phyloP scores from a whole-genome alignment of 2,888 invertebrate genomes.

The Netelia fuscicornis region DNA sequence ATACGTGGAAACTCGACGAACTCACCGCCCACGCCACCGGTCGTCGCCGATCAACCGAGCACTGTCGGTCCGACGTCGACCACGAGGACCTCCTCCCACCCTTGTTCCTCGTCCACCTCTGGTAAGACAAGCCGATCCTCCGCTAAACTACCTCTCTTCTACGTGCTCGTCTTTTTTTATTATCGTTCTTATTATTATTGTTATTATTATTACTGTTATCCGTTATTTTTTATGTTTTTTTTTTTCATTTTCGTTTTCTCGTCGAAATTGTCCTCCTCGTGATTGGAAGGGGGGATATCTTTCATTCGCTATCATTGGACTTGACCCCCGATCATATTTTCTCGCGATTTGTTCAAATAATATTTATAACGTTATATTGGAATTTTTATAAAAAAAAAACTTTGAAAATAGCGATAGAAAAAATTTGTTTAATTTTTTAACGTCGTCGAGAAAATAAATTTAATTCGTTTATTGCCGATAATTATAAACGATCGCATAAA shows the following conservation, averaged over 20 bases:
- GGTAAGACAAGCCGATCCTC: slow-evolving; percentile 81
- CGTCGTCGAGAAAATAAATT: too few species aligned
- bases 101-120: slow-evolving; percentile 85
- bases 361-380: too few species aligned
- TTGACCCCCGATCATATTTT: not conserved
- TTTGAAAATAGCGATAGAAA: too few species aligned
- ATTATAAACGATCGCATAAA: too few species aligned
- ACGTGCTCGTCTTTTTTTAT: slow-evolving; percentile 61
- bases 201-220: slow-evolving; percentile 36
- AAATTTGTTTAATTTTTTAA: too few species aligned
- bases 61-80: slow-evolving; percentile 81
- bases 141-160: slow-evolving; percentile 43
- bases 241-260: not conserved
- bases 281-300: not conserved
- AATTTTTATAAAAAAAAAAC: too few species aligned
- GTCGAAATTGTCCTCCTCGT: too few species aligned
- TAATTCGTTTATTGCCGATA: too few species aligned
- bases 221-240: slow-evolving; percentile 37
- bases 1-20: slow-evolving; percentile 86
- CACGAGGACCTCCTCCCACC: slow-evolving; percentile 83
- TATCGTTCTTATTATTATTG: slow-evolving; percentile 32
- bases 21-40: slow-evolving; percentile 84
- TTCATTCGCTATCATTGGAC: not conserved
- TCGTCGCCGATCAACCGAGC: slow-evolving; percentile 80
- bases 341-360: not conserved